phyloP scores from a whole-genome alignment of 23 tunicate species.

The Trididemnum miniatum region DNA sequence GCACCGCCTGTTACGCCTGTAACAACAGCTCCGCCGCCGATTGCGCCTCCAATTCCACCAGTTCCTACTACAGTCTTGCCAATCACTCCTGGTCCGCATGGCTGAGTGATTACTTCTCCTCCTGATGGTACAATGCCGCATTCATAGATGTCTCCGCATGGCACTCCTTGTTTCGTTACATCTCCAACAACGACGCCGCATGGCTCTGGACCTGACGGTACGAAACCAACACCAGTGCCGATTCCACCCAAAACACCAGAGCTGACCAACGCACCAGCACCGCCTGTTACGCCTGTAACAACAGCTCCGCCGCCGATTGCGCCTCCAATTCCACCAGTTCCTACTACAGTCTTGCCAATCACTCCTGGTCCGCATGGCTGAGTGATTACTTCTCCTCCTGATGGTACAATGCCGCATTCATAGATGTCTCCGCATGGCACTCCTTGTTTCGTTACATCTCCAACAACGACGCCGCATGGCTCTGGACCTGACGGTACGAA shows the following conservation, averaged over 20 bases:
- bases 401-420: not conserved
- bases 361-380: conserved; percentile 2
- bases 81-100: conserved; percentile 1
- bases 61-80: not conserved
- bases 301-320: conserved; percentile 7
- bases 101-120: not conserved
- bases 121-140: conserved; percentile 1
- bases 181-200: not conserved
- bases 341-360: not conserved
- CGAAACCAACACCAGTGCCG: not conserved
- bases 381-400: not conserved
- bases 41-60: not conserved
- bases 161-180: not conserved
- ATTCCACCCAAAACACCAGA: conserved; percentile 1
- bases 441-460: not conserved
- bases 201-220: not conserved
- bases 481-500: not conserved
- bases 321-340: not conserved
- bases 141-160: not conserved
- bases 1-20: conserved; percentile 10
- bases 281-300: conserved; percentile 13
- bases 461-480: conserved; percentile 2
- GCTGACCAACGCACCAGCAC: not conserved
- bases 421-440: conserved; percentile 1
- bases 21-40: conserved; percentile 15